phyloP scores from a whole-genome alignment of 2,113 vertebrate species.

The Sceloporus tristichus region DNA sequence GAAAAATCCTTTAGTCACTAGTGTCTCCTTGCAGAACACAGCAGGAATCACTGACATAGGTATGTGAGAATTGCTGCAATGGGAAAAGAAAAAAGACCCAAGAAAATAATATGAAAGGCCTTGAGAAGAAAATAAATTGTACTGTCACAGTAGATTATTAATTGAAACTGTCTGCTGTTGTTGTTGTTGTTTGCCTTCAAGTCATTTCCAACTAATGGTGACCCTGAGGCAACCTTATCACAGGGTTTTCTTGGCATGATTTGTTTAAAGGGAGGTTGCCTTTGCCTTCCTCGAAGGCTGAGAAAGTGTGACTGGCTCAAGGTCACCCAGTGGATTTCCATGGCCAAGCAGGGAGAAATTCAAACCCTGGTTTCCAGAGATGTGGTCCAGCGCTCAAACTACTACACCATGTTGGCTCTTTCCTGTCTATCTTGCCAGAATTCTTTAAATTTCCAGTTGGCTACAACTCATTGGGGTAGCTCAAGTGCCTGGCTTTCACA shows the following conservation, averaged over 20 bases:
- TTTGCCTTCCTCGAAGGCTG: too few relatives aligned
- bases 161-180: not conserved
- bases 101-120: not conserved
- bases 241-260: too few relatives aligned
- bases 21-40: not conserved
- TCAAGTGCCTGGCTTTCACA: not conserved
- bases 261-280: too few relatives aligned
- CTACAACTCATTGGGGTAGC: not conserved
- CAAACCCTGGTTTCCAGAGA: too few relatives aligned
- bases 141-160: not conserved
- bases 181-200: too few relatives aligned
- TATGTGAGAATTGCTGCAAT: not conserved
- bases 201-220: too few relatives aligned
- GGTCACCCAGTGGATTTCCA: too few relatives aligned
- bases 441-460: not conserved
- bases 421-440: not conserved
- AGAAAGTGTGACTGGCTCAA: too few relatives aligned
- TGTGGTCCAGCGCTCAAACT: too few relatives aligned
- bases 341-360: too few relatives aligned
- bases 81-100: not conserved
- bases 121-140: not conserved
- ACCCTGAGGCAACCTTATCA: too few relatives aligned
- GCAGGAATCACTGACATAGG: not conserved
- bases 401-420: too few relatives aligned
- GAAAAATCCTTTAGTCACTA: not conserved